phyloP scores from a whole-genome alignment of 2,113 vertebrate species.

The Astatoreochromis straeleni region DNA sequence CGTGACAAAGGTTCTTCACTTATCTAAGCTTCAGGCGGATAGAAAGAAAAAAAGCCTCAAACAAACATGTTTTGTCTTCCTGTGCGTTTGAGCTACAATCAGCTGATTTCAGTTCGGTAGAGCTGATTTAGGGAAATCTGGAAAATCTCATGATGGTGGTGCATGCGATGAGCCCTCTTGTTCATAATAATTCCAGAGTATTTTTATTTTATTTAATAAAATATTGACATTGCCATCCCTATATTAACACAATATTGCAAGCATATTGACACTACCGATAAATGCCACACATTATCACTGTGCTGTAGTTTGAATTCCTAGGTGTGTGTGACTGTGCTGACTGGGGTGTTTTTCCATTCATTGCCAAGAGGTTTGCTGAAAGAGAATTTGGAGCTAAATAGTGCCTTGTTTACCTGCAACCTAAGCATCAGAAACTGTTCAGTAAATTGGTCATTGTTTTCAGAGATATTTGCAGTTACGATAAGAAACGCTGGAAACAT shows the following conservation, averaged over 20 bases:
- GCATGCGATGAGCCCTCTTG: not conserved
- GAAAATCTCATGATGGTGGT: not conserved
- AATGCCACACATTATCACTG: not conserved
- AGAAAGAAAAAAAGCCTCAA: not conserved
- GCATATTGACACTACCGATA: not conserved
- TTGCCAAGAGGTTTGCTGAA: not conserved
- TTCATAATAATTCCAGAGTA: not conserved
- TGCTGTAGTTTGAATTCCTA: not conserved
- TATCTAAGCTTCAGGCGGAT: not conserved
- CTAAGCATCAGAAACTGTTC: not conserved
- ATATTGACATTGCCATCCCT: not conserved
- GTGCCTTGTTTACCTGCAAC: not conserved
- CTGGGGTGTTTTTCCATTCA: not conserved
- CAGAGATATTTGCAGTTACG: not conserved
- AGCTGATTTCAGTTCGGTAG: not conserved
- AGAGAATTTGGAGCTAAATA: not conserved
- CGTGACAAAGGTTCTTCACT: not conserved
- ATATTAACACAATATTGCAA: not conserved
- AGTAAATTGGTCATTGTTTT: not conserved
- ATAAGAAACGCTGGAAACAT: not conserved
- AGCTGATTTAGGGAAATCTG: not conserved
- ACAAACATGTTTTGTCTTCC: not conserved
- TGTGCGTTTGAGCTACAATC: fast-evolving
- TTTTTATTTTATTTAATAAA: not conserved
- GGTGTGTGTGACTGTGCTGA: not conserved